Evolutionary conservation across 1,140 invertebrate genomes (phyloP).

Genomic region (Hydropsyche tenuis): DNA sequence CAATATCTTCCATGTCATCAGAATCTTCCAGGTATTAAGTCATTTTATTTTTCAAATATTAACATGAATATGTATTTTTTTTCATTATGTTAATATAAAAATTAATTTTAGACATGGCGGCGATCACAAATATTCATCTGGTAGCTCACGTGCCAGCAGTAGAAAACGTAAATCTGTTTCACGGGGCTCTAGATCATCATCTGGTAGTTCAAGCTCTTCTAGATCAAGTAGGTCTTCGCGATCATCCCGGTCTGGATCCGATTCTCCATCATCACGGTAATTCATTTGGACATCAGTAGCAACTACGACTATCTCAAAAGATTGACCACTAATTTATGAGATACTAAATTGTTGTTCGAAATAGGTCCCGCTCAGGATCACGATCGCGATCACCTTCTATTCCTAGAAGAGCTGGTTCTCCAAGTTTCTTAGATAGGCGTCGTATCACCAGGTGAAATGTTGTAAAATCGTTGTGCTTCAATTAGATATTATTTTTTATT

Average conservation of each 20-base stretch:
- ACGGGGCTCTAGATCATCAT: conserved; percentile 40
- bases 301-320: no score
- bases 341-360: neutral
- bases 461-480: conserved; percentile 15
- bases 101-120: conserved; percentile 30
- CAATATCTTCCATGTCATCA: conserved; percentile 57
- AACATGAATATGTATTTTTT: no score
- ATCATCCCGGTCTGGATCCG: conserved; percentile 55
- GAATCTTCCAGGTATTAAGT: conserved; percentile 63
- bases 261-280: conserved; percentile 55
- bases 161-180: conserved; percentile 32
- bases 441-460: conserved; percentile 85
- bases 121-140: conserved; percentile 45
- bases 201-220: conserved; percentile 60
- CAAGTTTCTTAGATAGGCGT: conserved; percentile 86
- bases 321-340: no score
- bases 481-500: neutral
- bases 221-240: conserved; percentile 53
- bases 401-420: conserved; percentile 84
- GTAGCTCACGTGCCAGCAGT: conserved; percentile 40
- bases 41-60: conserved; percentile 37
- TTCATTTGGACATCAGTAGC: no score
- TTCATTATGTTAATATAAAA: no score
- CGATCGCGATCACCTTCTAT: conserved; percentile 84
- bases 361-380: conserved; percentile 53